These are phyloP conservation scores for Pogonus chalceus DNA, from an alignment of 1,140 invertebrate genomes.

Conservation along the genomic window DNA sequence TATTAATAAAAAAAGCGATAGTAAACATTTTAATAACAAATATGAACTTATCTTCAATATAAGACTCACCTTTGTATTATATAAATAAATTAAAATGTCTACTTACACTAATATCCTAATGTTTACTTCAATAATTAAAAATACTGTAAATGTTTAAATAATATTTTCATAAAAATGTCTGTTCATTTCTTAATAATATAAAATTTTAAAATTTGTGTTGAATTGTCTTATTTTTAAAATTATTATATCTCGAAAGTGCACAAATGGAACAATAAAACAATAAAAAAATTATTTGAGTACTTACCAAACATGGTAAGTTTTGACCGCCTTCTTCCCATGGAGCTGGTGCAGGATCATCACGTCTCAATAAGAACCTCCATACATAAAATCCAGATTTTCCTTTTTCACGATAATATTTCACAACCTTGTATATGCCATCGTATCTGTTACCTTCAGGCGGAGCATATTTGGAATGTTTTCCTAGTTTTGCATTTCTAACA, in stretches of 20 bases:
- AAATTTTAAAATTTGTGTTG: slow-evolving; percentile 9
- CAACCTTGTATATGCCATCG: slow-evolving; percentile 71
- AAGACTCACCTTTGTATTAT: too few relatives aligned
- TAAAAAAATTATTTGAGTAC: too few relatives aligned
- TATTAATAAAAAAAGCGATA: too few relatives aligned
- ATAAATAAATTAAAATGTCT: too few relatives aligned
- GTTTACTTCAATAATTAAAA: too few relatives aligned
- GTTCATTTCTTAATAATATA: background rate
- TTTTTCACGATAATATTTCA: slow-evolving; percentile 74
- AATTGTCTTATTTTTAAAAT: slow-evolving; percentile 10
- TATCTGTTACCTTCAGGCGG: slow-evolving; percentile 67
- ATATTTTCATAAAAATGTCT: background rate
- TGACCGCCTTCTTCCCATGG: slow-evolving; percentile 74
- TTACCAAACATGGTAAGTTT: slow-evolving; percentile 43
- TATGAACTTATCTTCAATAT: too few relatives aligned
- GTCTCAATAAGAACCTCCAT: slow-evolving; percentile 68
- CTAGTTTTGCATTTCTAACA: slow-evolving; percentile 63
- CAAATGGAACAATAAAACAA: background rate
- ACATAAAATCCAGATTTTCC: slow-evolving; percentile 71
- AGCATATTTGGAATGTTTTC: slow-evolving; percentile 67
- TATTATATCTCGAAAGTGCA: too few relatives aligned
- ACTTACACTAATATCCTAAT: too few relatives aligned
- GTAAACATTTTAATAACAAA: too few relatives aligned
- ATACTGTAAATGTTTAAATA: background rate
- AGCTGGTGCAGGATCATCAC: slow-evolving; percentile 70